Conservation (phyloP, 2,888 invertebrate genomes). For the Hyposoter dolosus region DNA sequence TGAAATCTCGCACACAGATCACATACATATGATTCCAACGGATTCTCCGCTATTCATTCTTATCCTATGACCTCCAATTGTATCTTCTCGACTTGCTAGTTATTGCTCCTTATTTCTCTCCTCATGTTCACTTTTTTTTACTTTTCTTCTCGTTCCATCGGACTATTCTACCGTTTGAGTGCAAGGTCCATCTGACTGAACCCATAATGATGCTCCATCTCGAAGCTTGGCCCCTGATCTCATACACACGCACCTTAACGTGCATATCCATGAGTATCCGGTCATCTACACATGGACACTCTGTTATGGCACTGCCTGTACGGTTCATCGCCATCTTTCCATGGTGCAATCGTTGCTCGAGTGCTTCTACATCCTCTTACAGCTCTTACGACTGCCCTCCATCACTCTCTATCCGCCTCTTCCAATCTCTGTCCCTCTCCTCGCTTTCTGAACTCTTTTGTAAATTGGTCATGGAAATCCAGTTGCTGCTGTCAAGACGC, state of each 20-base stretch:
- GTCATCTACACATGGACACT: background rate
- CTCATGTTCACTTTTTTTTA: slow-evolving; percentile 1
- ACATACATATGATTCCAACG: background rate
- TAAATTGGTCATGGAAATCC: slow-evolving; percentile 63
- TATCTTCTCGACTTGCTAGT: slow-evolving; percentile 22
- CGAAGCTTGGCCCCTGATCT: background rate
- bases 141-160: slow-evolving; percentile 10
- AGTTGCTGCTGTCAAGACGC: slow-evolving; percentile 40
- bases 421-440: slow-evolving; percentile 22
- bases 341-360: slow-evolving; percentile 50
- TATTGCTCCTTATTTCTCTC: slow-evolving; percentile 35
- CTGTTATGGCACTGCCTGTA: slow-evolving; percentile 18
- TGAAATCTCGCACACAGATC: background rate
- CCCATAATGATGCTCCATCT: slow-evolving; percentile 6
- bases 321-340: slow-evolving; percentile 53
- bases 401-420: slow-evolving; percentile 37
- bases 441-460: slow-evolving; percentile 65
- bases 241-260: background rate
- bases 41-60: background rate
- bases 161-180: background rate
- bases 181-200: background rate
- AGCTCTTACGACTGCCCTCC: slow-evolving; percentile 36
- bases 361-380: slow-evolving; percentile 43
- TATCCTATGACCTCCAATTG: slow-evolving; percentile 12
- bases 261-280: background rate